Conservation (phyloP, 2,113 vertebrate genomes). For the Ranitomeya imitator region DNA sequence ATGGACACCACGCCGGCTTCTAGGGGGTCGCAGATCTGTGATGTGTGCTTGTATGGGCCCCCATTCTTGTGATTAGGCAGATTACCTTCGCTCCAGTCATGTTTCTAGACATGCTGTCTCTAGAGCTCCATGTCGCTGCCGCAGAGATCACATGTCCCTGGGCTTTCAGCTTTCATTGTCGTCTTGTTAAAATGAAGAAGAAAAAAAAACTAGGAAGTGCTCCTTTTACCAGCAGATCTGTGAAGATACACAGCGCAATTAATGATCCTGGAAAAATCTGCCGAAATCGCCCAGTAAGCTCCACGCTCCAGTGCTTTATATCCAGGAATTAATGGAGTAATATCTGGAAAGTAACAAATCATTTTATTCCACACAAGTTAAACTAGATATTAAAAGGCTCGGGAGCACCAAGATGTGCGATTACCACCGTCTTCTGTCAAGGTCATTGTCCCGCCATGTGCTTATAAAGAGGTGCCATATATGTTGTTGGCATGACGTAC, state of each 20-base stretch:
- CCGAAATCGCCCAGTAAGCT: neutral
- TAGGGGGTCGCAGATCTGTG: neutral
- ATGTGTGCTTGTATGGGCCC: neutral
- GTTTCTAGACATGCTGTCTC: conserved; percentile 37
- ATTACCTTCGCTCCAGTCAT: conserved; percentile 8
- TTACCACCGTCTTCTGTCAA: no score
- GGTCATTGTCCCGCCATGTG: neutral
- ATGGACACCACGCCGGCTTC: neutral
- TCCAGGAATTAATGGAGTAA: neutral
- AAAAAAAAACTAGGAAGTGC: conserved; percentile 13
- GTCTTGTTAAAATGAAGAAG: neutral
- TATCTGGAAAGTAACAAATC: neutral
- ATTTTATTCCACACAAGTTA: neutral
- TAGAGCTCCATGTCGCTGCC: conserved; percentile 9
- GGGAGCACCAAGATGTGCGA: no score
- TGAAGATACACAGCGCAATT: neutral
- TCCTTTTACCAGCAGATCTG: neutral
- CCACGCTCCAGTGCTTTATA: neutral
- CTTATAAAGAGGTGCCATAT: neutral
- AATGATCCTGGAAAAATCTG: neutral
- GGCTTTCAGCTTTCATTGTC: conserved; percentile 13
- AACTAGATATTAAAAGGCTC: neutral
- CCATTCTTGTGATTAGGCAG: conserved; percentile 2
- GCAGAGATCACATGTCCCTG: conserved; percentile 25
- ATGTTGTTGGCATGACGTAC: neutral